phyloP scores from a whole-genome alignment of 2,888 invertebrate species.

The Agrotis exclamationis region DNA sequence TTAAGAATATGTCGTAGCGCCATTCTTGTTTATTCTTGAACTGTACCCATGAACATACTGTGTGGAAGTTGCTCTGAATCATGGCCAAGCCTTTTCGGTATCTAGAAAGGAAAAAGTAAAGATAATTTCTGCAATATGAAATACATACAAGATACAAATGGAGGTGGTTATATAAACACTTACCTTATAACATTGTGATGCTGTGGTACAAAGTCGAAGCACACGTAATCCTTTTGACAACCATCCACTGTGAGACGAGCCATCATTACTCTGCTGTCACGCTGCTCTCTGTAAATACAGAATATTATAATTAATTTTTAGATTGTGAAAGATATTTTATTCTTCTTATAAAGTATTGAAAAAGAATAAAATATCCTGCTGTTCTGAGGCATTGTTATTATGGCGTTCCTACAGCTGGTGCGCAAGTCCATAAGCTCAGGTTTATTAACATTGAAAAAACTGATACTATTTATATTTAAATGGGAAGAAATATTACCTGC shows the following conservation, averaged over 20 bases:
- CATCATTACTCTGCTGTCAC: constrained; percentile 98
- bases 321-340: no score
- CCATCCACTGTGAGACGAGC: constrained; percentile 98
- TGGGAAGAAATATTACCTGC: constrained; percentile 91
- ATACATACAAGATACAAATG: not conserved
- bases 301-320: no score
- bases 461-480: not conserved
- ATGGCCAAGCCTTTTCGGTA: constrained; percentile 97
- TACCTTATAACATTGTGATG: constrained; percentile 97
- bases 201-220: constrained; percentile 98
- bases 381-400: no score
- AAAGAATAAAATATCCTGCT: no score
- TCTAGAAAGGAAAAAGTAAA: constrained; percentile 81
- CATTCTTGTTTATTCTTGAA: constrained; percentile 96
- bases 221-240: constrained; percentile 99
- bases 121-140: not conserved
- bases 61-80: constrained; percentile 97
- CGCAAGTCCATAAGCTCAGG: no score
- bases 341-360: no score
- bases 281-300: constrained; percentile 92
- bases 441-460: no score
- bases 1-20: constrained; percentile 96
- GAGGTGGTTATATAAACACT: not conserved
- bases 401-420: no score
- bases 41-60: constrained; percentile 98